phyloP scores from a whole-genome alignment of 2,888 invertebrate species.

The Allophyes oxyacanthae region DNA sequence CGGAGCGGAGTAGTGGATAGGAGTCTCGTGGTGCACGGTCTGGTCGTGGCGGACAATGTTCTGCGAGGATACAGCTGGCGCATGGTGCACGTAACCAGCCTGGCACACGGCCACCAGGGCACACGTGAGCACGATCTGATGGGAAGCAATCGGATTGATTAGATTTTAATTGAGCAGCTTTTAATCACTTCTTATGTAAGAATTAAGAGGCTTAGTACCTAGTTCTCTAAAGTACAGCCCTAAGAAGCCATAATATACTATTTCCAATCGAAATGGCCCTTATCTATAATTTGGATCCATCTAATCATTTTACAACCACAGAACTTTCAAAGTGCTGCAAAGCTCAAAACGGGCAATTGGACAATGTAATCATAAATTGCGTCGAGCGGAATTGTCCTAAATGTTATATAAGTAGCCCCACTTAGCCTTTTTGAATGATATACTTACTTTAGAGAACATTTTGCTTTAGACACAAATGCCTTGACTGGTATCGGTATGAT shows the following conservation, averaged over 20 bases:
- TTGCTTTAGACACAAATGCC: conserved; percentile 82
- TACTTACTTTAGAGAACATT: conserved; percentile 88
- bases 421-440: conserved; percentile 59
- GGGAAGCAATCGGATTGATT: conserved; percentile 26
- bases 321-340: conserved; percentile 31
- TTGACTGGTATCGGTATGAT: conserved; percentile 83
- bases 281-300: conserved; percentile 1
- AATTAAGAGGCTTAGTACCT: not conserved
- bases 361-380: conserved; percentile 59
- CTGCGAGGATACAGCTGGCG: conserved; percentile 85
- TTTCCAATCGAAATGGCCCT: conserved; percentile 1
- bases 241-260: not conserved
- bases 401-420: conserved; percentile 64
- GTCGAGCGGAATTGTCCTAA: conserved; percentile 61
- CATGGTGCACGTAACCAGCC: conserved; percentile 81
- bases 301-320: conserved; percentile 11
- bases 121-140: conserved; percentile 75
- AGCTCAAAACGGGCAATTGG: conserved; percentile 47
- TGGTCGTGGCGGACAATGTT: conserved; percentile 83
- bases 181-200: not conserved
- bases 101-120: conserved; percentile 79
- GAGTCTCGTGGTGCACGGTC: conserved; percentile 75
- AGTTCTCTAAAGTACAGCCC: not conserved
- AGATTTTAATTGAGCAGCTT: not conserved
- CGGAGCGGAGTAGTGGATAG: conserved; percentile 72